Percentiles rank a stretch among this genome's conserved stretches.
Conservation (phyloP, 1,140 invertebrate genomes). For the Hylyphantes graminicola region DNA sequence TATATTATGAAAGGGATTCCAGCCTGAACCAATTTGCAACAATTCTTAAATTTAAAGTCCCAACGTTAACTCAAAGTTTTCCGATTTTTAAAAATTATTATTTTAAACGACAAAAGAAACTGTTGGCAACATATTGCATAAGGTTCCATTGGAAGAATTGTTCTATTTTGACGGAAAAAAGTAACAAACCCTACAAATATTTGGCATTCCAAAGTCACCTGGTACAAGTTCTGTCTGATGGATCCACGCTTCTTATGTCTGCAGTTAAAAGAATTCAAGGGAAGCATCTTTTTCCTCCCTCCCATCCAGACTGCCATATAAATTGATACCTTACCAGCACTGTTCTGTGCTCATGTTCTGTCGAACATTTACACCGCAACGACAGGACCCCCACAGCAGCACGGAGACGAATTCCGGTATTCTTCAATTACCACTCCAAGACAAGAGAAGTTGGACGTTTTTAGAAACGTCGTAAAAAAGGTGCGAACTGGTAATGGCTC, state of each 20-base stretch:
- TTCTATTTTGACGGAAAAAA: too few species aligned
- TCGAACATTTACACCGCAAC: constrained; percentile 1
- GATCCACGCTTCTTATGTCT: constrained; percentile 13
- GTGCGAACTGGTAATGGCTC: constrained; percentile 36
- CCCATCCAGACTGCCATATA: background rate
- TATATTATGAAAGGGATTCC: too few species aligned
- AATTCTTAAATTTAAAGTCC: too few species aligned
- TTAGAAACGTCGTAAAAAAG: constrained; percentile 25
- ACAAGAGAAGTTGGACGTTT: constrained; percentile 29
- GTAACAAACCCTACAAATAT: too few species aligned
- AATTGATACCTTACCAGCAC: background rate
- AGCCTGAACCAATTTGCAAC: too few species aligned
- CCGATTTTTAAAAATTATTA: too few species aligned
- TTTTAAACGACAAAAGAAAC: too few species aligned
- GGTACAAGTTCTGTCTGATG: constrained; percentile 21
- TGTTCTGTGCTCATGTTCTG: constrained; percentile 5
- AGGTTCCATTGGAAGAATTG: too few species aligned
- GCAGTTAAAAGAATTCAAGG: background rate
- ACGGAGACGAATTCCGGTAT: constrained; percentile 29
- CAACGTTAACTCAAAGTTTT: too few species aligned
- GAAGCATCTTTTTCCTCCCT: background rate
- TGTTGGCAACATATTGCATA: too few species aligned
- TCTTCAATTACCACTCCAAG: constrained; percentile 16
- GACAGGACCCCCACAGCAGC: background rate
- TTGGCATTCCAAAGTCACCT: too few species aligned